Evolutionary conservation across 1,140 invertebrate species (phyloP), one percentile per base, ranked within the genome.

Genomic region (Bathynomus jamesi): DNA sequence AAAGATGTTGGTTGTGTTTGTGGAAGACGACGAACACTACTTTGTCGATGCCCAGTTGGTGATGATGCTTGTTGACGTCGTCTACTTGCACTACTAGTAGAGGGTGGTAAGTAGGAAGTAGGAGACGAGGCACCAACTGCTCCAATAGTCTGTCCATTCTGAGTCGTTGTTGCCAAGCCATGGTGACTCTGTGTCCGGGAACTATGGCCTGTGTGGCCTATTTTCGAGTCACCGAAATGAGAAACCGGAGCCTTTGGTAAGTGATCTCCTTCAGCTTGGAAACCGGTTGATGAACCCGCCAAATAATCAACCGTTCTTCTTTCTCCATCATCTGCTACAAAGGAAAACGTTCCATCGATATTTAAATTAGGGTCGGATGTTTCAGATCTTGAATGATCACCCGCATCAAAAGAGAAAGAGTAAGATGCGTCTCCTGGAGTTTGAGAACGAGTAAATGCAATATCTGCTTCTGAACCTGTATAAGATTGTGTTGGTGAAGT

Each of bases 371-470:
- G 62, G 61, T 76, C 74, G 7, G 70, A 65, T 60, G 70, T 68
- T 32, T 72, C 70, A 30, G 75, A 62, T 13, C 78, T 60, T 4
- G 67, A 64, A 64, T 79, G 78, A 11, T 77, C 78, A 31, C 79
- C 79, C 8, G 77, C 75, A 10, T 76, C 62, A 31, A 70, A 78
- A 11, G 65, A 61, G 64, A 74, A 76, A 21, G 67, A 67, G 53
- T 76, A 78, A 13, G 69, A 72, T 13, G 61, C 72, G 66, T 76
- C 77, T n/a, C n/a, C n/a, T n/a, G n/a, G n/a, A n/a, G n/a, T n/a
- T n/a, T n/a, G n/a, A n/a, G n/a, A n/a, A n/a, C n/a, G n/a, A n/a
- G 7, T n/a, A n/a, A n/a, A n/a, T n/a, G 29, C 61, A 21, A 27
- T n/a, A n/a, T 53, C 11, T 11, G n/a, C 8, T 71, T 30, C 24